Evolutionary conservation across 1,140 invertebrate genomes (phyloP), one percentile per base, ranked within the genome.

Genomic region (Scaptodrosophila lebanonensis): DNA sequence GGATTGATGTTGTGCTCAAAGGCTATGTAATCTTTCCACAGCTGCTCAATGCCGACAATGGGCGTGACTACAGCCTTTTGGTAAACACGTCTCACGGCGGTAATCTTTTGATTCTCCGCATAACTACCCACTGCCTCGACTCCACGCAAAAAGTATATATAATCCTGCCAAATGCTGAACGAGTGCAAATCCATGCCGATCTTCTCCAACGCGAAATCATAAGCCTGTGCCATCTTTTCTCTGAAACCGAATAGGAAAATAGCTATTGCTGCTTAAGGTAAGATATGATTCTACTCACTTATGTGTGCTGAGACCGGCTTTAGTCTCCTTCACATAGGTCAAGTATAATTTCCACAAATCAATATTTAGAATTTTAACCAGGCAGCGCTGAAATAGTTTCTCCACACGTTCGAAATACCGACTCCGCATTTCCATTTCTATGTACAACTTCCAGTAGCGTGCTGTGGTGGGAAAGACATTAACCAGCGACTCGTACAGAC

Each of bases 151-250:
- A 99, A 99, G 18, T 92, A 93, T 0, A 99, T 95, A 83, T 99
- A 99, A 87, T 99, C 98, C 77, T 95, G 95, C 97, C 97, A 99
- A 59, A 99, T 95, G 15, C 93, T 93, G 86, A 95, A 98, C 0
- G 97, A 97, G 87, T 97, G 95, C 61, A 98, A 95, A 79, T 99
- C 98, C 92, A 99, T 95, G 1, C 98, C 98, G 76, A 99, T 99
- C 88, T 99, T 99, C 56, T 99, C 98, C 49, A 99, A 87, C 0
- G 98, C 98, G 90, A 99, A 99, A 88, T 99, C 98, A 86, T 99
- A 99, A 0, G 98, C 98, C 88, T 99, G 97, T 0, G 97, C 97
- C 95, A 99, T 98, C 90, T 99, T 99, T 88, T 99, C 98, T 84
- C 97, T 98, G 87, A 0, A 35, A 16, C 13, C 13, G 4, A 12